Evolutionary conservation across 1,140 invertebrate genomes (phyloP).

Genomic region (Calliopsis andreniformis): DNA sequence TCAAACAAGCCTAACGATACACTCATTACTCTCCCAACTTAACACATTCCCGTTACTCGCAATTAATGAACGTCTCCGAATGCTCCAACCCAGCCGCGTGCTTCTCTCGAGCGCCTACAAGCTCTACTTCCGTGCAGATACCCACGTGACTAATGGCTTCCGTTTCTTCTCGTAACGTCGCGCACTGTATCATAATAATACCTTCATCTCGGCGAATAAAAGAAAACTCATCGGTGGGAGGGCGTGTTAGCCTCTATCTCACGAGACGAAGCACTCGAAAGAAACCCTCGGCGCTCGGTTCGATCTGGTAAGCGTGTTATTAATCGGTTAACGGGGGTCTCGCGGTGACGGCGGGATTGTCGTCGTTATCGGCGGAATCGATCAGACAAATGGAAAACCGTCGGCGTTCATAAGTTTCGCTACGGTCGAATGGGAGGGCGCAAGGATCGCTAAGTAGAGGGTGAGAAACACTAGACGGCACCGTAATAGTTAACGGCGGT

Average conservation of each 20-base stretch:
- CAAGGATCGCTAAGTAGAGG: constrained; percentile 35
- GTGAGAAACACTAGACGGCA: constrained; percentile 56
- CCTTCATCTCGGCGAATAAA: constrained; percentile 10
- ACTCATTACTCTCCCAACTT: not conserved
- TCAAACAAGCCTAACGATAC: too few species aligned
- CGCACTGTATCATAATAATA: constrained; percentile 51
- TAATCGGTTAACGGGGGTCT: constrained; percentile 41
- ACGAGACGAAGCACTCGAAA: not conserved
- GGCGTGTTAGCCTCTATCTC: not conserved
- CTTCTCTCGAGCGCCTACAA: constrained; percentile 23
- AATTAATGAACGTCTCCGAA: constrained; percentile 12
- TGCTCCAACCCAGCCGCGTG: not conserved
- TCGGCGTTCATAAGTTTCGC: constrained; percentile 42
- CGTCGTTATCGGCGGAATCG: constrained; percentile 51
- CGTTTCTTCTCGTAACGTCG: constrained; percentile 36
- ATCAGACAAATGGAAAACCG: constrained; percentile 57
- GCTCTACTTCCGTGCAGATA: constrained; percentile 47
- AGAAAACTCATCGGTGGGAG: constrained; percentile 27
- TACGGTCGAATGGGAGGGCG: constrained; percentile 40
- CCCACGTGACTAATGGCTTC: constrained; percentile 44
- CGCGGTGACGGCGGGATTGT: constrained; percentile 33
- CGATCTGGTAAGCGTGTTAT: constrained; percentile 44
- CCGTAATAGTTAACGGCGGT: constrained; percentile 61
- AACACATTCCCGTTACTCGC: not conserved
- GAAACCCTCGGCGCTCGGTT: not conserved